These are phyloP conservation scores for Leptopilina myrica DNA, from an alignment of 2,888 invertebrate species.

Conservation along the genomic window DNA sequence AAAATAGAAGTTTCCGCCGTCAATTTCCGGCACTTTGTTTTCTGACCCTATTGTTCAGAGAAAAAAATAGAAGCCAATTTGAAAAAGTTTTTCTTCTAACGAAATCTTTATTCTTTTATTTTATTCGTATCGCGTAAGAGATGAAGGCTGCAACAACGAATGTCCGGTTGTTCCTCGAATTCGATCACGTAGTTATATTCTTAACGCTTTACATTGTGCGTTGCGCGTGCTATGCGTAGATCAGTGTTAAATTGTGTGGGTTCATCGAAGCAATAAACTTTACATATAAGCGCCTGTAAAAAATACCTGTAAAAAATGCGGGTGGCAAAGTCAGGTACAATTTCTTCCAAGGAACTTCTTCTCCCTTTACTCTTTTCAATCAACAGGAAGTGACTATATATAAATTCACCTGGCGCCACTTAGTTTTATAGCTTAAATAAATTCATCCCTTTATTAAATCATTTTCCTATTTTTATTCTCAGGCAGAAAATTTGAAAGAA, in stretches of 20 bases:
- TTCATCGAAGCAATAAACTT: slow-evolving; percentile 39
- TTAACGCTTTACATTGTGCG: slow-evolving; percentile 69
- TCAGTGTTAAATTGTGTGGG: slow-evolving; percentile 48
- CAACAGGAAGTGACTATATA: slow-evolving; percentile 19
- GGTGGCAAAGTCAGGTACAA: slow-evolving; percentile 61
- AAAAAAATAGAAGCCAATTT: slow-evolving; percentile 45
- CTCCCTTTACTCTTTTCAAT: slow-evolving; percentile 15
- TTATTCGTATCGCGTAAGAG: slow-evolving; percentile 64
- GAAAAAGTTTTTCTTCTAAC: slow-evolving; percentile 62
- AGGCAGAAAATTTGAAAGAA: too few relatives aligned
- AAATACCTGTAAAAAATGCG: slow-evolving; percentile 52
- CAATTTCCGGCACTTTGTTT: slow-evolving; percentile 26
- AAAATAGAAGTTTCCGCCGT: not conserved
- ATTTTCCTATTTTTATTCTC: not conserved
- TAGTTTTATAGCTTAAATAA: not conserved
- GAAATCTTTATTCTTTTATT: slow-evolving; percentile 62
- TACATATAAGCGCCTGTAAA: slow-evolving; percentile 24
- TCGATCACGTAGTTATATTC: slow-evolving; percentile 67
- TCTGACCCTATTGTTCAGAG: slow-evolving; percentile 12
- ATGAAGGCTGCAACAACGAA: slow-evolving; percentile 65
- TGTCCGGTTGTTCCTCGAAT: slow-evolving; percentile 68
- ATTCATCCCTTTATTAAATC: not conserved
- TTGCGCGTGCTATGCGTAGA: slow-evolving; percentile 70
- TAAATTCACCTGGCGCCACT: slow-evolving; percentile 1
- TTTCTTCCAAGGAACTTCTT: slow-evolving; percentile 42